phyloP scores from a whole-genome alignment of 1,140 invertebrate genomes.

The Drosophila albomicans region DNA sequence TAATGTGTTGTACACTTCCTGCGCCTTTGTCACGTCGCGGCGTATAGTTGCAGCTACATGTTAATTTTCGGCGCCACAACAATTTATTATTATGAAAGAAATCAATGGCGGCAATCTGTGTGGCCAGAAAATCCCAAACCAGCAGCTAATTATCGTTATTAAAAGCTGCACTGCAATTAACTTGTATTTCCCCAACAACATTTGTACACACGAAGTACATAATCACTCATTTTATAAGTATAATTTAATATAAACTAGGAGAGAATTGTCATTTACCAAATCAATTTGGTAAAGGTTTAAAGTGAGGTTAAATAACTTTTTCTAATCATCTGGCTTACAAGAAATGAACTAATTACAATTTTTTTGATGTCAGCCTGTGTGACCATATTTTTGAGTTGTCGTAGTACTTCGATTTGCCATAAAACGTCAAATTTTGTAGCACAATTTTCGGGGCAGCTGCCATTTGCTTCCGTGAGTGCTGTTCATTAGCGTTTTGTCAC shows the following conservation, averaged over 20 bases:
- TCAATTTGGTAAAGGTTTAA: too few relatives aligned
- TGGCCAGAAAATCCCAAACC: conserved; percentile 23
- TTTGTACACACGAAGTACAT: background rate
- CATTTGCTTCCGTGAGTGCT: conserved; percentile 61
- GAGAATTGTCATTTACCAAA: too few relatives aligned
- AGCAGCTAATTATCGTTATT: conserved; percentile 35
- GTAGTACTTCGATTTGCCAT: conserved; percentile 67
- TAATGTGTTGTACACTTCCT: conserved; percentile 60
- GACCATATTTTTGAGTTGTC: conserved; percentile 20
- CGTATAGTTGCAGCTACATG: conserved; percentile 47
- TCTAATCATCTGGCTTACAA: too few relatives aligned
- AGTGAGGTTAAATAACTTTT: too few relatives aligned
- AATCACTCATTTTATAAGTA: conserved; percentile 2
- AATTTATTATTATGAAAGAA: conserved; percentile 75
- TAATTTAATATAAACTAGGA: background rate
- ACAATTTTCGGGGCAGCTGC: conserved; percentile 36
- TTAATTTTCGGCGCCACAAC: conserved; percentile 67
- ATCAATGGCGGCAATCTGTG: conserved; percentile 52
- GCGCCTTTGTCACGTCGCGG: background rate
- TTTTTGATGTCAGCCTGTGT: conserved; percentile 2
- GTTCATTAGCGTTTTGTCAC: conserved; percentile 80
- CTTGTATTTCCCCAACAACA: conserved; percentile 6
- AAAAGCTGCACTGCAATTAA: conserved; percentile 20
- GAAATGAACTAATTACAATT: background rate
- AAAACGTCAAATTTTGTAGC: conserved; percentile 56